Base-by-base conservation (phyloP, 2,888 invertebrate genomes). In the Cynaeus angustus region DNA sequence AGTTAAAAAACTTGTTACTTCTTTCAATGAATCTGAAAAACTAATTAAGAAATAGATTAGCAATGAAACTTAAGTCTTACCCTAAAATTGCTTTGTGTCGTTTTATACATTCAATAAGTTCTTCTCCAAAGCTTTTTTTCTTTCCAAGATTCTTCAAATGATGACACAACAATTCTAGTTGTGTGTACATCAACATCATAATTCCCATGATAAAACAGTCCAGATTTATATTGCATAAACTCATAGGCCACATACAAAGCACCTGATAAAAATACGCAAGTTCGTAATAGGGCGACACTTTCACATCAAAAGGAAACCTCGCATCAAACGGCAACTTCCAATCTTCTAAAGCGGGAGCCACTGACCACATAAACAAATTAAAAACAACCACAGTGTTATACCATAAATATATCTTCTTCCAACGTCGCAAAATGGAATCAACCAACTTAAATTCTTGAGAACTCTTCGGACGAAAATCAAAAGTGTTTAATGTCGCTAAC, bases 281-380 rank as follows among this genome's bases (percentile, higher is more conserved):
- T 53, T 70, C 67, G 56, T 68, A 75, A 13, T 46, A 12, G 6
- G 72, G 66, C n/a, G 56, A 43, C 10, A 16, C 16, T 6, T 62
- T 41, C 4, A 68, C 37, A n/a, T 75, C 53, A 26, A 74, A 70
- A 7, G 77, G 77, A 66, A 72, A 77, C 77, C 77, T 75, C 6
- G 74, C 68, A 7, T 28, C 28, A 38, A 68, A 46, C 9, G 69
- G 69, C 21, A 73, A 12, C 8, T 7, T 1, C 33, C 7, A 52
- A 30, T 30, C 52, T 1, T 28, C 16, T 30, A 52, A 28, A 52
- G 26, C 26, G 5, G 52, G 52, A 26, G 16, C 12, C 13, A 41
- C 13, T n/a, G 41, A 41, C 41, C 41, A 41, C 41, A 41, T 41
- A 5, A 41, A 41, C 6, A 41, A 41, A 6, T 41, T 41, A 12